phyloP scores from a whole-genome alignment of 92 coral and sea anemone species.

The Epizoanthus ramosus region DNA sequence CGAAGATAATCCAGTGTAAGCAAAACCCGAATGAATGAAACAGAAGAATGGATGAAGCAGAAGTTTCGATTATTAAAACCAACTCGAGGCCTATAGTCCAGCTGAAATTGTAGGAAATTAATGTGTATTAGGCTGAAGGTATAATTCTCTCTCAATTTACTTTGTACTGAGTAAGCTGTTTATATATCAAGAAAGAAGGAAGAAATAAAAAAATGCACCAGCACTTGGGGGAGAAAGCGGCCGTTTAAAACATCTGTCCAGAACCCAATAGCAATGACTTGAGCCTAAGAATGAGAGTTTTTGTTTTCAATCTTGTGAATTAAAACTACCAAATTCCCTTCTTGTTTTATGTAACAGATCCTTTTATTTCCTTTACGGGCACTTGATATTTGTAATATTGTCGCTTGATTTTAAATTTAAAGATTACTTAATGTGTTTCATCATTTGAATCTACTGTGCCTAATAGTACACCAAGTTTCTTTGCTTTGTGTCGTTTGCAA shows the following conservation, averaged over 20 bases:
- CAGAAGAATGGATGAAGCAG: background rate
- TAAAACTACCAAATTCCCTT: constrained; percentile 12
- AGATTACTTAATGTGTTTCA: constrained; percentile 35
- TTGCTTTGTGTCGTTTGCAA: too few species aligned
- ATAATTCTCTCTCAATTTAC: too few species aligned
- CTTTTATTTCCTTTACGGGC: background rate
- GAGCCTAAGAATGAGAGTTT: background rate
- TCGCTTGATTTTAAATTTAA: constrained; percentile 31
- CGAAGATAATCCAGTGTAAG: constrained; percentile 9
- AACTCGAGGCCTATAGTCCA: background rate
- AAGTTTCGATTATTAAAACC: background rate
- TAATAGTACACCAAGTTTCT: too few species aligned
- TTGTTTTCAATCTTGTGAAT: constrained; percentile 36
- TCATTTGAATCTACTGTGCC: background rate
- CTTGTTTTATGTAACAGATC: constrained; percentile 17
- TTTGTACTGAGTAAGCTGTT: too few species aligned
- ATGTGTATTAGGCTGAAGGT: background rate
- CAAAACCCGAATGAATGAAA: constrained; percentile 36
- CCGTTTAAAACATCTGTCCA: background rate
- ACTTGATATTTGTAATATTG: constrained; percentile 15
- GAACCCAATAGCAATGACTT: background rate
- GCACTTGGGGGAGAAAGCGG: too few species aligned
- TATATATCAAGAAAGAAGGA: too few species aligned
- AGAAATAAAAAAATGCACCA: too few species aligned
- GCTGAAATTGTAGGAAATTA: background rate